Evolutionary conservation across 2,888 invertebrate species (phyloP).

Genomic region (Pandemis heparana): DNA sequence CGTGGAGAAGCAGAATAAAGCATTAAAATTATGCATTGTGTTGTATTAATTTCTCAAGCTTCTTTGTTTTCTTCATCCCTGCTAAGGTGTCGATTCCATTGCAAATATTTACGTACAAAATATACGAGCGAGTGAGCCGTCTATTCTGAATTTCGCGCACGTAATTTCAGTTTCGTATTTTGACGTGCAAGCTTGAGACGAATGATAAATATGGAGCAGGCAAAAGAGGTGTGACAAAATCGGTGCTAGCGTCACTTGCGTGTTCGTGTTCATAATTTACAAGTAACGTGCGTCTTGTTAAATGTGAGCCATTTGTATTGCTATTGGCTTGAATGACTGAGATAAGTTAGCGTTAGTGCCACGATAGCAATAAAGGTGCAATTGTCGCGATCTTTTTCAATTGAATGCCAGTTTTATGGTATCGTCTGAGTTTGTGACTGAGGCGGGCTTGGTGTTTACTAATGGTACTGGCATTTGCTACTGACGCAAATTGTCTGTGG

Average conservation of each 20-base stretch:
- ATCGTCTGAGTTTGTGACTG: neutral
- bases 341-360: conserved; percentile 5
- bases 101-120: conserved; percentile 29
- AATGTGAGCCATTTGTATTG: conserved; percentile 9
- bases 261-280: conserved; percentile 36
- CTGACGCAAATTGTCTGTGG: neutral
- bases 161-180: conserved; percentile 43
- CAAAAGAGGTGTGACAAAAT: conserved; percentile 39
- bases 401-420: conserved; percentile 7
- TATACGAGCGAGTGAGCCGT: conserved; percentile 2
- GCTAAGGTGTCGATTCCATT: conserved; percentile 27
- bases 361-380: conserved; percentile 4
- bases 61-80: neutral
- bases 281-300: conserved; percentile 15
- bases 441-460: neutral
- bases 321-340: conserved; percentile 1
- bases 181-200: conserved; percentile 39
- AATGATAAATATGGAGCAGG: conserved; percentile 39
- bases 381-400: conserved; percentile 10
- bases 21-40: neutral
- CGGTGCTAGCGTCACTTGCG: conserved; percentile 25
- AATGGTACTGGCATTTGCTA: neutral
- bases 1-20: neutral
- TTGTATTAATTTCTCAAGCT: neutral
- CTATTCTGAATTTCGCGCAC: conserved; percentile 32